Base-by-base conservation (phyloP, 2,888 invertebrate species). In the Drosophila limbata region DNA sequence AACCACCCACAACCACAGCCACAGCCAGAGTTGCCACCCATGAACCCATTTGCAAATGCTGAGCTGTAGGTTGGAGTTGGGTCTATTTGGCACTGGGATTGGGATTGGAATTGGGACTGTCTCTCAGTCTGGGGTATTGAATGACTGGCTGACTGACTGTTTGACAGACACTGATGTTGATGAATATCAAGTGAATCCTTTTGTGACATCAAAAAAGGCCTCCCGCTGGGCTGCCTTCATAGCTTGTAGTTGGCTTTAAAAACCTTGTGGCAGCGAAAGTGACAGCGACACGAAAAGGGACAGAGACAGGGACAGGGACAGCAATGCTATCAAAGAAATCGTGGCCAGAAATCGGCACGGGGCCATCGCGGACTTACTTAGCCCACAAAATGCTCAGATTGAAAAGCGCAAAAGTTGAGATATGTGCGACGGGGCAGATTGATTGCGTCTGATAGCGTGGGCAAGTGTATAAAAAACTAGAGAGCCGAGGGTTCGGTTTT, bases 101-200 rank as follows among this genome's bases (percentile, higher is more conserved):
- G 69, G 56, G 15, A 71, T 35, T 59, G 62, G 47, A 28, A 42
- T 11, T 48, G 63, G 60, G 17, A 25, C 57, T 65, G 52, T 59
- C 50, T 62, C 37, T 52, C 25, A 35, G 70, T 56, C 73, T 71
- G 63, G 75, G 70, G 88, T 77, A 78, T 79, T 76, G 80, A 74
- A 69, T 76, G 75, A 73, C 79, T 62, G 70, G 31, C 78, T 61
- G 81, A 71, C 76, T 81, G 85, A 84, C 88, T 83, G 81, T 81
- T 82, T 89, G 90, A 88, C 90, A 91, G 90, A 90, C 90, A 90
- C 87, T 91, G 92, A 92, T 90, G 92, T 90, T 91, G 91, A 91
- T 91, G 91, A 90, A 91, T 91, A 92, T 92, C 91, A 91, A 91
- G 91, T 91, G 91, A 92, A 91, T 91, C 92, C 92, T 91, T 92